Evolutionary conservation across 2,888 invertebrate species (phyloP), one percentile per base, ranked within the genome.

Genomic region (Bhutanitis thaidina): DNA sequence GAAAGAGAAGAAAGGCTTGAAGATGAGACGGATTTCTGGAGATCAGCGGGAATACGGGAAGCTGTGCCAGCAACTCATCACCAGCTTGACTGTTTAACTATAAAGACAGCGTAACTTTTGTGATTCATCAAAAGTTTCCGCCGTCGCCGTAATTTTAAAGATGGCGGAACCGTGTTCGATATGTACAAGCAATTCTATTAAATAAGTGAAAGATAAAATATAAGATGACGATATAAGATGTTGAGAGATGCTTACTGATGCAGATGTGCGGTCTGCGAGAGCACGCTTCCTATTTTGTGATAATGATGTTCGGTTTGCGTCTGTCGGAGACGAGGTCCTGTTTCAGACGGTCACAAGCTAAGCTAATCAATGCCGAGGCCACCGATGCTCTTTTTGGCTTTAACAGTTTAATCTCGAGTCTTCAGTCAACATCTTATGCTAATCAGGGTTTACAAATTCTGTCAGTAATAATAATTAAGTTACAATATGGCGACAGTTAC

Each of bases 41-140:
- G 97, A 97, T 79, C 95, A 95, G 78, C 90, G 94, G 62, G 95
- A 96, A 71, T 97, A 96, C 71, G 95, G 95, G 56, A 95, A 96
- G 77, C 90, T 97, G 35, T 97, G 97, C 78, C 95, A 96, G 73
- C 96, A 96, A 80, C 83, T 97, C 64, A 95, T 97, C 53, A 95
- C 95, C 43, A 96, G 95, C 73, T 93, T 97, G 90, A 94, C 94
- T 52, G 95, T 94, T 73, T 95, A 81, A 61, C 7, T 49, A 3
- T 12, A 12, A 12, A 10, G 13, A 20, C 30, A 3, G 13, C 7
- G 10, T 29, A 5, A 34, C 7, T 12, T 34, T 13, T 32, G 3
- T 3, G 5, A 12, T 14, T 5, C 10, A 13, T 13, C 29, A 48
- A 14, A 10, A 14, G 16, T 36, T 12, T 27, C 29, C 27, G n/a